These are phyloP conservation scores for Drosophila falleni DNA, from an alignment of 2,888 invertebrate genomes.

Conservation along the genomic window DNA sequence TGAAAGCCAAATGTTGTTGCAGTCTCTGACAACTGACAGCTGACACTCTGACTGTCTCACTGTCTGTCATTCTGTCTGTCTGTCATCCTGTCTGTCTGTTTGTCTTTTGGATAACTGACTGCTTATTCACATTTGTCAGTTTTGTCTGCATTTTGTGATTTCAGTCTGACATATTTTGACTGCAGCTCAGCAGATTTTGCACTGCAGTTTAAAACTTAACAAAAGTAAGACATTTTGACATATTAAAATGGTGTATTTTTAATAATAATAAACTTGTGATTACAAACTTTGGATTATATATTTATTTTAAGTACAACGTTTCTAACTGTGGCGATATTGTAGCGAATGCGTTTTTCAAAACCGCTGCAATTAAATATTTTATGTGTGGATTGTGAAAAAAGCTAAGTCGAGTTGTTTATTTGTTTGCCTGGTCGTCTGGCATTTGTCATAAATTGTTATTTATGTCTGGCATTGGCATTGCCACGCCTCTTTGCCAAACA, in stretches of 20 bases:
- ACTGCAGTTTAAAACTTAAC: constrained; percentile 12
- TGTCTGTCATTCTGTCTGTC: constrained; percentile 27
- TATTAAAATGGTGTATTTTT: neutral
- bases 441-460: constrained; percentile 65
- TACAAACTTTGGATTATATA: neutral
- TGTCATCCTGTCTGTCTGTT: constrained; percentile 10
- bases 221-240: neutral
- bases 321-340: neutral
- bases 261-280: too few relatives aligned
- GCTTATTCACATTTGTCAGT: constrained; percentile 51
- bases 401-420: constrained; percentile 50
- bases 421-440: constrained; percentile 63
- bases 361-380: constrained; percentile 55
- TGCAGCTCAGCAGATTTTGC: constrained; percentile 39
- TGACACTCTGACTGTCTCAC: constrained; percentile 28
- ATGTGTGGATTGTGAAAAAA: constrained; percentile 35
- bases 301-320: neutral
- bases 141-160: constrained; percentile 72
- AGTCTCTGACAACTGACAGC: constrained; percentile 38
- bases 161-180: constrained; percentile 71
- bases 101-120: constrained; percentile 32
- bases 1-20: constrained; percentile 44
- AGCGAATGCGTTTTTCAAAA: constrained; percentile 25
- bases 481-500: constrained; percentile 37
- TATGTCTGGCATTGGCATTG: constrained; percentile 52